These are phyloP conservation scores for Acrobasis repandana DNA, from an alignment of 2,888 invertebrate genomes.

Conservation along the genomic window DNA sequence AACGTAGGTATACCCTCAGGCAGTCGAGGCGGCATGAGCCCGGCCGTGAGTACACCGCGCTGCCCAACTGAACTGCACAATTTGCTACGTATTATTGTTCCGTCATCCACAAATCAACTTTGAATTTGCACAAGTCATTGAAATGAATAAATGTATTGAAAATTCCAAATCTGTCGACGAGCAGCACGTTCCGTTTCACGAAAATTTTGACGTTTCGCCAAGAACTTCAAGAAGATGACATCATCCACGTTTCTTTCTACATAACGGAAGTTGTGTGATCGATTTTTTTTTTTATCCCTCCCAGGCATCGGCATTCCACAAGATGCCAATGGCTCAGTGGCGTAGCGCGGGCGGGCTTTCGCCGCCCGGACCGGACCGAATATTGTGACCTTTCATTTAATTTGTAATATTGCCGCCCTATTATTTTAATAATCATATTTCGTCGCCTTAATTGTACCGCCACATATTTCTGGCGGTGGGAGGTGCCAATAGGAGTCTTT, in stretches of 20 bases:
- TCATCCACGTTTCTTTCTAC: slow-evolving; percentile 27
- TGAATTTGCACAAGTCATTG: slow-evolving; percentile 78
- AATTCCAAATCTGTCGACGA: slow-evolving; percentile 49
- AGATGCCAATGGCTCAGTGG: too few relatives aligned
- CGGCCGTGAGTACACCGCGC: slow-evolving; percentile 36
- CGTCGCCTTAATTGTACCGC: too few relatives aligned
- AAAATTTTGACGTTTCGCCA: slow-evolving; percentile 38
- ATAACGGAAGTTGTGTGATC: slow-evolving; percentile 19
- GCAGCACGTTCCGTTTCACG: slow-evolving; percentile 60
- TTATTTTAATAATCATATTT: too few relatives aligned
- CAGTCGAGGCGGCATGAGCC: slow-evolving; percentile 53
- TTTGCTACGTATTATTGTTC: slow-evolving; percentile 45
- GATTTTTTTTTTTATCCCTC: too few relatives aligned
- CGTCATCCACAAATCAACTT: slow-evolving; percentile 58
- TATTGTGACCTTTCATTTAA: too few relatives aligned
- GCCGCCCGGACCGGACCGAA: too few relatives aligned
- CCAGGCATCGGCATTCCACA: too few relatives aligned
- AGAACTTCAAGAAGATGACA: too few relatives aligned
- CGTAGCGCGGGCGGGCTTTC: too few relatives aligned
- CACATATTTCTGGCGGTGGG: too few relatives aligned
- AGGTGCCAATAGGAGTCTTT: too few relatives aligned
- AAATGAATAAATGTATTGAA: slow-evolving; percentile 45
- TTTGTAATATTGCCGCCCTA: too few relatives aligned
- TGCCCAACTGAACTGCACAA: slow-evolving; percentile 29
- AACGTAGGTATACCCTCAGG: slow-evolving; percentile 44